A percentile compares a stretch with the other conserved stretches of the same genome.
These are phyloP conservation scores for Hydropsyche tenuis DNA, from an alignment of 1,140 invertebrate species.

Conservation along the genomic window DNA sequence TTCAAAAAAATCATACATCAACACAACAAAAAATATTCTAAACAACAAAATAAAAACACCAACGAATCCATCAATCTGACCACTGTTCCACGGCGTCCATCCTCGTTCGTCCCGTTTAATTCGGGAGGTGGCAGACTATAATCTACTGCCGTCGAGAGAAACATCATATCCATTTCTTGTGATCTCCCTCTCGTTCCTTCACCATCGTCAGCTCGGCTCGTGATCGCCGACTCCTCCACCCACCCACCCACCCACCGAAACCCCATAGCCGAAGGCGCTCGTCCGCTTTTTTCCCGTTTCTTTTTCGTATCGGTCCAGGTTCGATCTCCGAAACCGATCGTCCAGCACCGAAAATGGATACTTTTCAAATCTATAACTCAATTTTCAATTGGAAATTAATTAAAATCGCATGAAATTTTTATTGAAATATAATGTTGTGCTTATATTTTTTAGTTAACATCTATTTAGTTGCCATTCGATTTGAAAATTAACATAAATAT, in stretches of 20 bases:
- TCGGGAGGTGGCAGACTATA: slow-evolving; percentile 50
- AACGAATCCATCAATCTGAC: too few relatives aligned
- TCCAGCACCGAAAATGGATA: neutral
- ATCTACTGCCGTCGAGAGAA: slow-evolving; percentile 44
- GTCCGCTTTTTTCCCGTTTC: neutral
- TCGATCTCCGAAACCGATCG: neutral
- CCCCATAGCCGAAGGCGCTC: slow-evolving; percentile 25
- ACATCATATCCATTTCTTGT: slow-evolving; percentile 40
- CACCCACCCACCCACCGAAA: slow-evolving; percentile 21
- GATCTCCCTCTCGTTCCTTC: neutral
- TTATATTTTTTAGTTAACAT: too few relatives aligned
- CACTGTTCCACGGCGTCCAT: neutral
- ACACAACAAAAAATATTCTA: too few relatives aligned
- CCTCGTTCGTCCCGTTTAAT: slow-evolving; percentile 40
- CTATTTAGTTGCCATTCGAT: too few relatives aligned
- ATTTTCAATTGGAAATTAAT: too few relatives aligned
- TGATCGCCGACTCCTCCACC: slow-evolving; percentile 10
- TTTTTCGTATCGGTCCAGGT: neutral
- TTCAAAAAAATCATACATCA: too few relatives aligned
- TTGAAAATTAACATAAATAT: too few relatives aligned
- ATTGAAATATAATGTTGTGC: too few relatives aligned
- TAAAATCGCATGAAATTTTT: too few relatives aligned
- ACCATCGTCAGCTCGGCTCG: slow-evolving; percentile 30
- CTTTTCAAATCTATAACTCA: neutral
- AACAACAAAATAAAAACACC: too few relatives aligned